Base-by-base conservation (phyloP, 1,140 invertebrate genomes). In the Papilio helenus region DNA sequence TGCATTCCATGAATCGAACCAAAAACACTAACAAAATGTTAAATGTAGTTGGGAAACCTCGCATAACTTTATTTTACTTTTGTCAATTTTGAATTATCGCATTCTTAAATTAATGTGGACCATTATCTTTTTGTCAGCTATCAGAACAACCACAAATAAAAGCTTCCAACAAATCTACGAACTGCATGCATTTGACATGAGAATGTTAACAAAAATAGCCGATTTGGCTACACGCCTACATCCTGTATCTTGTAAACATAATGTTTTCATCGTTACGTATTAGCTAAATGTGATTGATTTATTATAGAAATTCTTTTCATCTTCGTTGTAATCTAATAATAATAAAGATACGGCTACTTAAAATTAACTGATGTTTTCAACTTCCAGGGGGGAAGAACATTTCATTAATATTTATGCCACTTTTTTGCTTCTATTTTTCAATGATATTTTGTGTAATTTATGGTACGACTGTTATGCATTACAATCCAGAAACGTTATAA, bases 231-330 rank as follows among this genome's bases (percentile, higher is more conserved):
- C 20, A 26, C 58, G 58, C 58, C 58, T 61, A 68, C 61, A 68
- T 68, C 61, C 61, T 68, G 61, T 68, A 68, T 29, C 61, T 68
- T 68, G 61, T 34, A 68, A 68, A 68, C 61, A 68, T 65, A 26
- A 65, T 29, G 23, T 68, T 68, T 68, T 68, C 61, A 16, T 68
- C 14, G 12, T 68, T 29, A 68, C 9, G 26, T 34, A 68, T 68
- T 68, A 34, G 61, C 26, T 68, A 68, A 68, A 34, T 68, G 26
- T 68, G 26, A 34, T 68, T 68, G 4, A 34, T 68, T 68, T 29
- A 68, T 68, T 29, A 68, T 29, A 68, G 14, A 29, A 68, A 68
- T 14, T 14, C 61, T 18, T 68, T 68, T 68, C 61, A 68, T 68
- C 23, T 68, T 26, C 7, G 61, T 1, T 34, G 26, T 29, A 68